Percentiles rank a stretch among this genome's conserved stretches.
These are phyloP conservation scores for Drosophila barbarae DNA, from an alignment of 2,888 invertebrate genomes.

Conservation along the genomic window DNA sequence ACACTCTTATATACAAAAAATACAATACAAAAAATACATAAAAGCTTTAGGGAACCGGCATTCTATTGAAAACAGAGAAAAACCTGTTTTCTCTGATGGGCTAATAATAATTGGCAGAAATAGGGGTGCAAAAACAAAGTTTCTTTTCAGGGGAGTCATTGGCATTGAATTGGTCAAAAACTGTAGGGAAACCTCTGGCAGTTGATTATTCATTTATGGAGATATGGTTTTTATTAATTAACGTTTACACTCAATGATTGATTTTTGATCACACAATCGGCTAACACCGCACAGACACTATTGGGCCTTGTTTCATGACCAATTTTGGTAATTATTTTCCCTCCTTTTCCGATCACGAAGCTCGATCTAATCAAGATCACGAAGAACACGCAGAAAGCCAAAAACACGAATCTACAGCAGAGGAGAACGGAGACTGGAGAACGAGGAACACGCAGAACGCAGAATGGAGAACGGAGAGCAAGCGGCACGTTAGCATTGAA, in stretches of 20 bases:
- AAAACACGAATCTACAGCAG: slow-evolving; percentile 14
- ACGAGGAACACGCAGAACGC: slow-evolving; percentile 28
- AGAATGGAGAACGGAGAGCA: slow-evolving; percentile 35
- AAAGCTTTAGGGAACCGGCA: slow-evolving; percentile 52
- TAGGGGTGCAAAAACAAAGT: slow-evolving; percentile 22
- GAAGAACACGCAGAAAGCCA: slow-evolving; percentile 29
- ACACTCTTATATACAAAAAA: slow-evolving; percentile 33
- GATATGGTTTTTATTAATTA: slow-evolving; percentile 3
- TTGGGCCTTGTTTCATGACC: slow-evolving; percentile 39
- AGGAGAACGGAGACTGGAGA: slow-evolving; percentile 8
- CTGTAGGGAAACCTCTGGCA: slow-evolving; percentile 17
- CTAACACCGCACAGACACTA: slow-evolving; percentile 19
- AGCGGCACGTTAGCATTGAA: slow-evolving; percentile 62
- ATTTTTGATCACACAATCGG: slow-evolving; percentile 30
- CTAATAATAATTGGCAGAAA: slow-evolving; percentile 6
- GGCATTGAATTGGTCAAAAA: slow-evolving; percentile 2
- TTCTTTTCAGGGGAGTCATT: slow-evolving; percentile 5
- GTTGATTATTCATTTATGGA: slow-evolving; percentile 17
- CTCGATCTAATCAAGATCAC: slow-evolving; percentile 44
- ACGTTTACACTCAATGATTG: slow-evolving; percentile 23
- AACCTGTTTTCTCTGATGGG: slow-evolving; percentile 50
- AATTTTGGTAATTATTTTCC: slow-evolving; percentile 40
- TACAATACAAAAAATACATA: slow-evolving; percentile 14
- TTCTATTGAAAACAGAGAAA: slow-evolving; percentile 44
- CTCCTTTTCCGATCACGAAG: slow-evolving; percentile 19